A percentile compares a stretch with the other conserved stretches of the same genome.
These are phyloP conservation scores for Chaetogeoica ovagalla DNA, from an alignment of 2,888 invertebrate genomes.

Conservation along the genomic window DNA sequence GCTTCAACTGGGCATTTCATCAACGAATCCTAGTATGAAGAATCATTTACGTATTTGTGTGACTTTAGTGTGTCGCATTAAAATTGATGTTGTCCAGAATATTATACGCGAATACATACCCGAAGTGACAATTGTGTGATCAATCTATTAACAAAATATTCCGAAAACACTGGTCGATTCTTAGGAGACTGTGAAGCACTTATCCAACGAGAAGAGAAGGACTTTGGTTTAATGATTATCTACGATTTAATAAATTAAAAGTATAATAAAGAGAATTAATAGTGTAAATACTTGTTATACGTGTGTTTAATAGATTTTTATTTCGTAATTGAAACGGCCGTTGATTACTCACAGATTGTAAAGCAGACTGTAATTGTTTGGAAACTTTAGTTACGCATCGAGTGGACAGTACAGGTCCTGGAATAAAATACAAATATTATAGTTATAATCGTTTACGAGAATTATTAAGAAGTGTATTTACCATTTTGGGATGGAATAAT, in stretches of 20 bases:
- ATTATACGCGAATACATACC: background rate
- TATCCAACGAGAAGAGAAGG: slow-evolving; percentile 21
- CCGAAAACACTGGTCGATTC: background rate
- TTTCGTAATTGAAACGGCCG: background rate
- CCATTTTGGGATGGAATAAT: slow-evolving; percentile 15
- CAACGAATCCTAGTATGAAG: background rate
- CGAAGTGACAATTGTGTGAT: slow-evolving; percentile 1
- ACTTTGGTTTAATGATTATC: slow-evolving; percentile 19
- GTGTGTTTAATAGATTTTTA: background rate
- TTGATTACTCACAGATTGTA: slow-evolving; percentile 27
- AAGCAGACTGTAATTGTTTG: slow-evolving; percentile 22
- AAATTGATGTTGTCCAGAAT: no score
- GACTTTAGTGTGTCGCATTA: background rate
- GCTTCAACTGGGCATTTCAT: slow-evolving; percentile 21
- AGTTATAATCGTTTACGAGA: background rate
- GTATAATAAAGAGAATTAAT: background rate
- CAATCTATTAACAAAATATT: slow-evolving; percentile 32
- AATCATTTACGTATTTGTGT: background rate
- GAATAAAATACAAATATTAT: background rate
- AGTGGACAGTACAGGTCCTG: background rate
- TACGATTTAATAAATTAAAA: background rate
- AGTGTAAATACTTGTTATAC: background rate
- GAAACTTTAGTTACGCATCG: slow-evolving; percentile 13
- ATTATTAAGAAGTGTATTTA: background rate
- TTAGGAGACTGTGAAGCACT: slow-evolving; percentile 24